Evolutionary conservation across 2,888 invertebrate species (phyloP).

Genomic region (Tigriopus californicus): DNA sequence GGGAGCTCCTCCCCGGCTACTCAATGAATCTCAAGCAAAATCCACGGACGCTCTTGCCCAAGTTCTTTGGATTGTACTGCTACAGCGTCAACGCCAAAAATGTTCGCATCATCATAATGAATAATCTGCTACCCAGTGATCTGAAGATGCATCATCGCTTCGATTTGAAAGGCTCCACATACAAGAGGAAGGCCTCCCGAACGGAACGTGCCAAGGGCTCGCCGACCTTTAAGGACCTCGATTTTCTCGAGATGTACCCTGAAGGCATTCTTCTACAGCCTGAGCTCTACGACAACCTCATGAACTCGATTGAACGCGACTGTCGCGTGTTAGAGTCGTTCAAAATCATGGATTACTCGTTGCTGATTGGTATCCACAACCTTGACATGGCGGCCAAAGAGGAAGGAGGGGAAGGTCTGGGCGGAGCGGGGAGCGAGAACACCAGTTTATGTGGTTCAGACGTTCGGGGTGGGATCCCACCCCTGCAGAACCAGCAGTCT

Average conservation of each 20-base stretch:
- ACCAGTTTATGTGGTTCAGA: background rate
- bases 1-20: slow-evolving; percentile 34
- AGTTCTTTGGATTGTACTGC: slow-evolving; percentile 36
- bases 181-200: slow-evolving; percentile 29
- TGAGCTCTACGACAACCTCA: slow-evolving; percentile 27
- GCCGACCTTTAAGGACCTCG: slow-evolving; percentile 30
- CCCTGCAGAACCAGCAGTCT: slow-evolving; percentile 14
- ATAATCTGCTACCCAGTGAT: slow-evolving; percentile 34
- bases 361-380: slow-evolving; percentile 34
- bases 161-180: slow-evolving; percentile 30
- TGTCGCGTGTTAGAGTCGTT: slow-evolving; percentile 34
- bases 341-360: slow-evolving; percentile 38
- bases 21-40: slow-evolving; percentile 38
- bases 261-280: slow-evolving; percentile 26
- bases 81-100: slow-evolving; percentile 36
- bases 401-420: slow-evolving; percentile 17
- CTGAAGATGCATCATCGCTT: slow-evolving; percentile 33
- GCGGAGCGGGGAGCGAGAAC: no score
- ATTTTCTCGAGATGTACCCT: slow-evolving; percentile 24
- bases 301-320: slow-evolving; percentile 28
- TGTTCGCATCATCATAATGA: slow-evolving; percentile 36
- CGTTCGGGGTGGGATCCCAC: slow-evolving; percentile 13
- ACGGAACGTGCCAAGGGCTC: slow-evolving; percentile 25
- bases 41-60: slow-evolving; percentile 34
- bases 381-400: slow-evolving; percentile 26